Evolutionary conservation across 2,888 invertebrate species (phyloP).

Genomic region (Papilio protenor): DNA sequence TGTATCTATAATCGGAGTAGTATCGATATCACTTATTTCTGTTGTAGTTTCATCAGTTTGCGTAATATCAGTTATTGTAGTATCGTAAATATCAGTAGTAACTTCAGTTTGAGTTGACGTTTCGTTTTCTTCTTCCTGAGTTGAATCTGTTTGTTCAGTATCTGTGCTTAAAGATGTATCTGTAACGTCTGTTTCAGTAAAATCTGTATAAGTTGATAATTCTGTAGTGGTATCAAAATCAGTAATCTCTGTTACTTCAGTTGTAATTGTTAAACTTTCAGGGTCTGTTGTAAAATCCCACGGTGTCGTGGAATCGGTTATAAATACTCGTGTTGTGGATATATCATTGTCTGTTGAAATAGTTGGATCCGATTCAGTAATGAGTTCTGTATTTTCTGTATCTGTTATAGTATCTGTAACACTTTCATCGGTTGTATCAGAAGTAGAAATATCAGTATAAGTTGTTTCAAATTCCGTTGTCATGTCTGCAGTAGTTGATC

Average conservation of each 20-base stretch:
- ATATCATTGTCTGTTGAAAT: not conserved
- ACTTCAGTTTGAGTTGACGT: not conserved
- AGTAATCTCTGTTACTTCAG: not conserved
- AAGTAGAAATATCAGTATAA: not conserved
- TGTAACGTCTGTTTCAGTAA: not conserved
- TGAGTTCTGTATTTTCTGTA: not conserved
- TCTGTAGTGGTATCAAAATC: constrained; percentile 11
- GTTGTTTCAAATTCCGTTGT: constrained; percentile 27
- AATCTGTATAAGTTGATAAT: not conserved
- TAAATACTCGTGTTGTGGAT: not conserved
- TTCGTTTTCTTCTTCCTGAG: not conserved
- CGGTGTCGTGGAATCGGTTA: not conserved
- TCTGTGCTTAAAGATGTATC: constrained; percentile 9
- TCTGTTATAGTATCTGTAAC: not conserved
- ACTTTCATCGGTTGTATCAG: not conserved
- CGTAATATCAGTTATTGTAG: constrained; percentile 1
- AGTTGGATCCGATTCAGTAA: not conserved
- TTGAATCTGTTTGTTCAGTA: not conserved
- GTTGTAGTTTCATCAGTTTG: not conserved
- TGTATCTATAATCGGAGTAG: not conserved
- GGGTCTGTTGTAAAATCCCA: constrained; percentile 4
- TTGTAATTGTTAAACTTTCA: not conserved
- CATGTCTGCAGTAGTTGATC: not conserved
- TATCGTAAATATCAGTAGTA: constrained; percentile 1
- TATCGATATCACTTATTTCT: not conserved